Base-by-base conservation (phyloP, 2,113 vertebrate genomes). In the Oostethus manadensis region DNA sequence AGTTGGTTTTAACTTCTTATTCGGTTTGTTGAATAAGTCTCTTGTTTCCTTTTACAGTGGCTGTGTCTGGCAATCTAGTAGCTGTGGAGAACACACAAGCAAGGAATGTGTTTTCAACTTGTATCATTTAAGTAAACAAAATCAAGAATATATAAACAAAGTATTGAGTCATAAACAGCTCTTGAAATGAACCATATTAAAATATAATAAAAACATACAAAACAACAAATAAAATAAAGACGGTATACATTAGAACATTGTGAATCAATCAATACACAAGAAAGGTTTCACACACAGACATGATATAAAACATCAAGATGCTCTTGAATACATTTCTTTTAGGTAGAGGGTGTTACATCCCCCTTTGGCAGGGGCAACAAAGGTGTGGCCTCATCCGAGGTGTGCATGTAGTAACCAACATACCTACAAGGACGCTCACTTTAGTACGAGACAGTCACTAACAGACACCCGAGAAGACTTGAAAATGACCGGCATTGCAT, bases 11-110 rank as follows among this genome's bases (percentile, higher is more conserved):
- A 18, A 42, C 8, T 2, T 18, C 33, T 20, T 56, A 4, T 44
- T 16, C 6, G 3, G 0, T 9, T 47, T 45, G 6, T 35, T 46
- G 1, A n/a, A 26, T 53, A 3, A 43, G 23, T 22, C 11, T 21
- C 53, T 3, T 63, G n/a, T 61, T 70, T 48, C 11, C 16, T 63
- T 38, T 73, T 79, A 6, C 75, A 88, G 84, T 86, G 87, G 87
- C 59, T 87, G 67, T 88, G 84, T 57, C 72, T 89, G 78, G 83
- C 84, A 0, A 74, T 88, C 54, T 54, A 77, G 65, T 88, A 78
- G 65, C 51, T 13, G 44, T 38, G 48, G 46, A 42, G 54, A 68
- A 3, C 6, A 53, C 45, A 42, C 21, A 38, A 60, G 18, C 13
- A 51, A 59, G 9, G 43, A 55, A 16, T 10, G 15, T 50, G 6